Conservation (phyloP, 1,140 invertebrate genomes). For the Tribolium castaneum region DNA sequence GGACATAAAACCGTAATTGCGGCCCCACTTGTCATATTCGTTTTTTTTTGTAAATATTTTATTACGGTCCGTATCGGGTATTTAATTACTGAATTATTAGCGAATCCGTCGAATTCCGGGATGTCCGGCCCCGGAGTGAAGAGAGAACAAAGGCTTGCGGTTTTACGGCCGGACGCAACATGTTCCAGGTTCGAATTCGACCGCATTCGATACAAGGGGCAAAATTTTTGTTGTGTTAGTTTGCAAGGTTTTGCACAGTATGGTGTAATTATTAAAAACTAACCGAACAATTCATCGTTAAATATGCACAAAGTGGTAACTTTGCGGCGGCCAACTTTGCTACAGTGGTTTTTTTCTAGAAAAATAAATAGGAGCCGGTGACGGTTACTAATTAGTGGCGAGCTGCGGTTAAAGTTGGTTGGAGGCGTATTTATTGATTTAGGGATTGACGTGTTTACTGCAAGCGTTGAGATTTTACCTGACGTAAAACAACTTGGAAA, state of each 20-base stretch:
- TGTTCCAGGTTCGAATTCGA: background rate
- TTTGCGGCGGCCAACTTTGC: background rate
- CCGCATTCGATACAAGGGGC: background rate
- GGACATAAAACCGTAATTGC: background rate
- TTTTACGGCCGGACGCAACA: background rate
- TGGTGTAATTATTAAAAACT: background rate
- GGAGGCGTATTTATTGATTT: background rate
- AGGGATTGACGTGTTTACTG: background rate
- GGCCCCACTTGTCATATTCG: background rate
- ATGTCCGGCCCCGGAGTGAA: background rate
- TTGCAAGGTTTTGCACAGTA: background rate
- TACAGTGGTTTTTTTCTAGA: background rate
- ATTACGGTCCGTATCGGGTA: background rate
- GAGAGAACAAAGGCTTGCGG: background rate
- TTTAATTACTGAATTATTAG: background rate
- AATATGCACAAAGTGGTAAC: background rate
- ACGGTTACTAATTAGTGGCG: background rate
- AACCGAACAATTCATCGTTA: background rate
- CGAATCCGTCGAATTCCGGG: background rate
- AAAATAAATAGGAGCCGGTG: background rate
- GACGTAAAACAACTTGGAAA: too few relatives aligned
- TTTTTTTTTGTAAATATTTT: background rate
- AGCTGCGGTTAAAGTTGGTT: background rate
- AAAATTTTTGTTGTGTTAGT: background rate
- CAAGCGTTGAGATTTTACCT: too few relatives aligned